phyloP scores from a whole-genome alignment of 1,140 invertebrate genomes.

The Chironomus striatipennis region DNA sequence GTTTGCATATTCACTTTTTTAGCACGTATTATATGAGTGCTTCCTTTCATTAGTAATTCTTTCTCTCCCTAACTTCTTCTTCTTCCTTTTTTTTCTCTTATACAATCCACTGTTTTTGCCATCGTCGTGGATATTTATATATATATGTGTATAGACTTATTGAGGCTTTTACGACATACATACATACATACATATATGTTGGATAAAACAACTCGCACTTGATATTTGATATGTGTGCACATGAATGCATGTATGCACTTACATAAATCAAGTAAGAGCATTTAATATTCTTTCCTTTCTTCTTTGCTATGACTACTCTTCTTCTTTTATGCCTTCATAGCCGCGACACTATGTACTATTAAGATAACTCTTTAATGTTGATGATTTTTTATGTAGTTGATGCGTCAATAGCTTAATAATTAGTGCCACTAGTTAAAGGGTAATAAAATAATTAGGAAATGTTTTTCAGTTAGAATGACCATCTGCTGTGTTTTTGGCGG shows the following conservation, averaged over 20 bases:
- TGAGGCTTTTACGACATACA: neutral
- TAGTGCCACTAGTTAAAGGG: too few species aligned
- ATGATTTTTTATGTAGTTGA: too few species aligned
- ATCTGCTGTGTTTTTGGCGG: too few species aligned
- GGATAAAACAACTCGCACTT: neutral
- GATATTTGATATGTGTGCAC: conserved; percentile 22
- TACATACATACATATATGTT: neutral
- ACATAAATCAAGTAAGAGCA: conserved; percentile 15
- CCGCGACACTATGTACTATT: too few species aligned
- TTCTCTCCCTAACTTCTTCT: neutral
- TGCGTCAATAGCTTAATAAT: too few species aligned
- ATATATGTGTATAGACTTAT: too few species aligned
- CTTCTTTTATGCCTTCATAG: too few species aligned
- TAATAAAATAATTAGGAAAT: too few species aligned
- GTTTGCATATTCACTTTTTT: conserved; percentile 23
- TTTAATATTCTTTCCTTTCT: neutral
- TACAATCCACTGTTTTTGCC: neutral
- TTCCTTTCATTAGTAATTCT: conserved; percentile 21
- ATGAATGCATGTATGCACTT: conserved; percentile 22
- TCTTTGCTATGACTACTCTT: neutral
- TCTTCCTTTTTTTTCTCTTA: neutral
- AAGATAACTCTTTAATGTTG: too few species aligned
- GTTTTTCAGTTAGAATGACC: too few species aligned
- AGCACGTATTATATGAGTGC: conserved; percentile 11
- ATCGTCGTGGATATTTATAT: too few species aligned